phyloP scores from a whole-genome alignment of 2,113 vertebrate genomes.

The Phasianus colchicus region DNA sequence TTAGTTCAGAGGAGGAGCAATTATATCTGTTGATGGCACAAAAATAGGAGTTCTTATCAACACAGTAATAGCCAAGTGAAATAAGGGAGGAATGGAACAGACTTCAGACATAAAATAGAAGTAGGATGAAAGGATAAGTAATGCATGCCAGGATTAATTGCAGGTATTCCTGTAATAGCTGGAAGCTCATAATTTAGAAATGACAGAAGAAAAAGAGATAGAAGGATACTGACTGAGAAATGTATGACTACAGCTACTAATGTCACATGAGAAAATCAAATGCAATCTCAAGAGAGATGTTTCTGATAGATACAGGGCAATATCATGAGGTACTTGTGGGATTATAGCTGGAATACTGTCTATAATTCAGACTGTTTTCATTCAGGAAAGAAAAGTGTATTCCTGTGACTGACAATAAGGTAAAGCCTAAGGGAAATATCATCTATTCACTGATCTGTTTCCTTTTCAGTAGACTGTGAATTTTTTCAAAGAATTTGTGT shows the following conservation, averaged over 20 bases:
- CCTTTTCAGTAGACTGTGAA: background rate
- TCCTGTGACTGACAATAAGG: background rate
- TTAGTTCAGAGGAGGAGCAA: background rate
- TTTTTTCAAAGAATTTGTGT: background rate
- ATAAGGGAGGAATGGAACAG: background rate
- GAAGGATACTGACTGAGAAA: background rate
- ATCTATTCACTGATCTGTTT: background rate
- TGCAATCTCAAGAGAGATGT: background rate
- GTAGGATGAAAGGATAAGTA: constrained; percentile 49
- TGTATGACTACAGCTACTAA: background rate
- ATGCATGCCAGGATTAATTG: constrained; percentile 38
- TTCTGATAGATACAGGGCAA: background rate
- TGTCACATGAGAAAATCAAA: background rate
- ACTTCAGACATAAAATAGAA: background rate
- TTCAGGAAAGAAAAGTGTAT: background rate
- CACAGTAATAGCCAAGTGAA: background rate
- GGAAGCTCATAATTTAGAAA: constrained; percentile 34
- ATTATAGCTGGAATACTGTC: background rate
- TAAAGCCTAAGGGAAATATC: background rate
- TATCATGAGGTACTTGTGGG: background rate
- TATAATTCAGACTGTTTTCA: background rate
- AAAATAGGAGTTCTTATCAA: background rate
- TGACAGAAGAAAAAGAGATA: constrained; percentile 42
- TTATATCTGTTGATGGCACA: background rate
- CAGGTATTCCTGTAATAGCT: constrained; percentile 23